Evolutionary conservation across 2,888 invertebrate genomes (phyloP).

Genomic region (Brenthis ino): DNA sequence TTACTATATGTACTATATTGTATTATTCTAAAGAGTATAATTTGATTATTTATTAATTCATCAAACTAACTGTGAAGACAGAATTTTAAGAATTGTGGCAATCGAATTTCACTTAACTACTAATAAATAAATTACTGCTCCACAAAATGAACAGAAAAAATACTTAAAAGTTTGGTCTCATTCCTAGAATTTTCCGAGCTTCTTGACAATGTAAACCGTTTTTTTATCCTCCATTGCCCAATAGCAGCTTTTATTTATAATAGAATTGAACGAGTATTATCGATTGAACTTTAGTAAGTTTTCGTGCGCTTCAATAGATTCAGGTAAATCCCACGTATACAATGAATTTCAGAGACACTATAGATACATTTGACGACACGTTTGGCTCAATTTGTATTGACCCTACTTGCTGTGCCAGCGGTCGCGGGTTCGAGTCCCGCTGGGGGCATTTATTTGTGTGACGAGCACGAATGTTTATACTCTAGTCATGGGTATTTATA

Average conservation of each 20-base stretch:
- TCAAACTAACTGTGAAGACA: neutral
- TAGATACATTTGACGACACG: no score
- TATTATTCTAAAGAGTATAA: neutral
- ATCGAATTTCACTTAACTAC: constrained; percentile 8
- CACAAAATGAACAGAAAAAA: constrained; percentile 15
- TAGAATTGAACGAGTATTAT: constrained; percentile 25
- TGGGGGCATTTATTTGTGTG: no score
- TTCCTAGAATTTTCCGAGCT: constrained; percentile 17
- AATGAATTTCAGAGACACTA: no score
- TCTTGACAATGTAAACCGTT: constrained; percentile 30
- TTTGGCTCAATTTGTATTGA: no score
- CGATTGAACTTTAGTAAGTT: constrained; percentile 15
- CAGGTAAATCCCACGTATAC: neutral
- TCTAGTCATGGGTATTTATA: no score
- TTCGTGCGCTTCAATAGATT: constrained; percentile 12
- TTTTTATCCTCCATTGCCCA: constrained; percentile 24
- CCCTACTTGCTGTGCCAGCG: no score
- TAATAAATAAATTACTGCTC: constrained; percentile 10
- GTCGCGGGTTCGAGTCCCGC: no score
- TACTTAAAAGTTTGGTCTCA: constrained; percentile 19
- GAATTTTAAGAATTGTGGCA: constrained; percentile 3
- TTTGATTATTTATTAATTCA: neutral
- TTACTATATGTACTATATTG: neutral
- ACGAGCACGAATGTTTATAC: no score
- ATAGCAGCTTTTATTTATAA: constrained; percentile 32